Base-by-base conservation (phyloP, 2,113 vertebrate genomes). In the Triplophysa tibetana region DNA sequence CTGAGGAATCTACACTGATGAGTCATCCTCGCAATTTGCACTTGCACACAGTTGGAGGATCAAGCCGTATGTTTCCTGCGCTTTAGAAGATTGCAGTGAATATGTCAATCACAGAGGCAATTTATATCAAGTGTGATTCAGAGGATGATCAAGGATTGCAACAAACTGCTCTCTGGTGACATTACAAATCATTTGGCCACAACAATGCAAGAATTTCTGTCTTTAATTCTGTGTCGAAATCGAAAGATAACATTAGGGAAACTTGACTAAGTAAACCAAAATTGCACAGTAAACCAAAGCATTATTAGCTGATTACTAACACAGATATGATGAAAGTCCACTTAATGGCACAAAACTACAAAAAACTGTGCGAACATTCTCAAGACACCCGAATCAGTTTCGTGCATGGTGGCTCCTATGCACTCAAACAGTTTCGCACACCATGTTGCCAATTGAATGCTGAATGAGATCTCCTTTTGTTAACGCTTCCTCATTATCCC, bases 1-100 rank as follows among this genome's bases (percentile, higher is more conserved):
- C 33, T 69, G 16, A 75, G 75, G 33, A 68, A 48, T 79, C 81
- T 81, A 38, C 26, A 43, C 63, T 61, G 64, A 85, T 86, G 83
- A 86, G 64, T 88, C 50, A 82, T 84, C 65, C 82, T n/a, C 66
- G 80, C 67, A 83, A 68, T 79, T 79, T 73, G 82, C 83, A 69
- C 68, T 66, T 80, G 76, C 78, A 45, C 76, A 38, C 79, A 81
- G 69, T 64, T 64, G 76, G 77, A 80, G 56, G 21, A 84, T 76
- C 75, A 77, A 72, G 65, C 63, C 26, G 54, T n/a, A 52, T 45
- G 79, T 76, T 74, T 70, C 61, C 54, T 82, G 58, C 61, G 64
- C 72, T 81, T 84, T 64, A 48, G 48, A 83, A 64, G 81, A 29
- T 19, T 61, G 21, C 70, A 21, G 19, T 23, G n/a, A 75, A 78